Conservation (phyloP, 2,888 invertebrate species). For the Flabesymbios commensalis region DNA sequence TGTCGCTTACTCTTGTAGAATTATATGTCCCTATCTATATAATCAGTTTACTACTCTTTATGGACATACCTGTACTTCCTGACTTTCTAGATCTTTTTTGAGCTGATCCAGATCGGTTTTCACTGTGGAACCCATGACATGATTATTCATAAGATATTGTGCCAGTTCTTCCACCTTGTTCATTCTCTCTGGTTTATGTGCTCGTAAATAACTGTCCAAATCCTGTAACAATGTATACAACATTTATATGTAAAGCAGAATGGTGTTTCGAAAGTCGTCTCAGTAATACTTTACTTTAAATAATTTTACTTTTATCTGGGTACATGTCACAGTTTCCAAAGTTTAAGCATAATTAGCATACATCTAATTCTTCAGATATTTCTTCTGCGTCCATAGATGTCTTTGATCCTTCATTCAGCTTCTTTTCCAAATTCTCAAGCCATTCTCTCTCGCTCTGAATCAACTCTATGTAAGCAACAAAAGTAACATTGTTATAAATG, state of each 20-base stretch:
- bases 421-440: slow-evolving; percentile 78
- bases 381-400: slow-evolving; percentile 86
- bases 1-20: not conserved
- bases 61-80: slow-evolving; percentile 58
- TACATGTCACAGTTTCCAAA: no score
- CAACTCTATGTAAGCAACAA: slow-evolving; percentile 66
- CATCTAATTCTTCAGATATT: slow-evolving; percentile 86
- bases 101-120: slow-evolving; percentile 62
- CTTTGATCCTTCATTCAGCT: slow-evolving; percentile 73
- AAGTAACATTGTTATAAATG: slow-evolving; percentile 2
- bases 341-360: no score
- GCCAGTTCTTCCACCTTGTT: slow-evolving; percentile 78
- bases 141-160: slow-evolving; percentile 73
- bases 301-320: no score
- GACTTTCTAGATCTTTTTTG: slow-evolving; percentile 76
- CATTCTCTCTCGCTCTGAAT: slow-evolving; percentile 80
- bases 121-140: slow-evolving; percentile 64
- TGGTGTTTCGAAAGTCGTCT: not conserved
- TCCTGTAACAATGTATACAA: slow-evolving; percentile 67
- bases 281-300: not conserved
- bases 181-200: slow-evolving; percentile 75
- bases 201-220: slow-evolving; percentile 78
- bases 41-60: not conserved
- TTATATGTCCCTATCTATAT: not conserved
- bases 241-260: no score